Base-by-base conservation (phyloP, 2,888 invertebrate genomes). In the Pyrochroa serraticornis region DNA sequence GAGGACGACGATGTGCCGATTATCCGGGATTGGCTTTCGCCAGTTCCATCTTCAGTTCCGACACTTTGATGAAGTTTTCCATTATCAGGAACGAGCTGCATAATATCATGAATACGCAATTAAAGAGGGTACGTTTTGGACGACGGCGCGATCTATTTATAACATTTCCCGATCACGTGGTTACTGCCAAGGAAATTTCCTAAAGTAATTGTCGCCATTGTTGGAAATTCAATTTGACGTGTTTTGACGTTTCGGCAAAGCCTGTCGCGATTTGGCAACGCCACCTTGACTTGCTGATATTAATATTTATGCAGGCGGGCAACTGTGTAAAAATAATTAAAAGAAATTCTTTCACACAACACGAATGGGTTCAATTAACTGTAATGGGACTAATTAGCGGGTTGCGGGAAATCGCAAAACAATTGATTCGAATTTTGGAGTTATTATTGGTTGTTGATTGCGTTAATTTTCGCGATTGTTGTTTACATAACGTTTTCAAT, bases 1-100 rank as follows among this genome's bases (percentile, higher is more conserved):
- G 87, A 57, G 84, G 91, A 70, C 84, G 90, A 70, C 84, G 93
- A 79, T 94, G 94, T 80, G 90, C 93, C 36, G 95, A 95, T 77
- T 95, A 95, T 81, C 95, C 95, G 0, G 95, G 95, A 30, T 81
- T 95, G 57, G 94, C 94, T 1, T 93, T 95, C 77, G 94, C 93
- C 47, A 89, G 91, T 69, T 94, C 94, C 63, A 91, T 95, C 76
- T 95, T 95, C 82, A 95, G 94, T 76, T 95, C 96, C 54, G 96
- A 95, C 78, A 96, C 97, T 7, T 90, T 97, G 89, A 96, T 97
- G 92, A 97, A 96, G 83, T 96, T 97, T 81, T 93, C 92, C 79
- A 90, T 97, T 69, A 97, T 97, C 78, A 90, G 91, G 79, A 97
- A 97, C 80, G 97, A 97, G 84, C 86, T 97, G 78, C 95, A 96